Evolutionary conservation across 2,113 vertebrate genomes (phyloP).

Genomic region (Bubo blakistoni): DNA sequence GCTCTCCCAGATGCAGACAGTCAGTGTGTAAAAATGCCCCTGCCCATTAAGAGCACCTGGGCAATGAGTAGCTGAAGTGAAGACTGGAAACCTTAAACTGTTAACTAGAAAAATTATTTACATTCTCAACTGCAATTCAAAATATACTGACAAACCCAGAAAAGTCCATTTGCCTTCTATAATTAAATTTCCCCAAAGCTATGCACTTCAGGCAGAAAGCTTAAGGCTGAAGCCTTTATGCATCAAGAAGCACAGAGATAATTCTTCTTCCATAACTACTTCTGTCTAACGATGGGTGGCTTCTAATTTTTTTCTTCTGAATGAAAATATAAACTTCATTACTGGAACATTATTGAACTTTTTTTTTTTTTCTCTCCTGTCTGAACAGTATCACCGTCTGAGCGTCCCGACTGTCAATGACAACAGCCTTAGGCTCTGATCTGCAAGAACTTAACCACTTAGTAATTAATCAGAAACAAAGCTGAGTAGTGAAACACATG

Average conservation of each 20-base stretch:
- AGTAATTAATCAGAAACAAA: not conserved
- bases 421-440: not conserved
- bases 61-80: accelerated
- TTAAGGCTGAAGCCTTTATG: not conserved
- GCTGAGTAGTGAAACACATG: not conserved
- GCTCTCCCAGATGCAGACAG: not conserved
- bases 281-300: not conserved
- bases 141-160: not conserved
- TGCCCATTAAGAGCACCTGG: not conserved
- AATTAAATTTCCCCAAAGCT: not conserved
- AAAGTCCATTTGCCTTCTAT: not conserved
- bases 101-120: not conserved
- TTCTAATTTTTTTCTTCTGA: not conserved
- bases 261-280: not conserved
- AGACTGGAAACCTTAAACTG: not conserved
- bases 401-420: not conserved
- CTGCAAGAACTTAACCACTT: not conserved
- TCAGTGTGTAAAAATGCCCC: not conserved
- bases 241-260: not conserved
- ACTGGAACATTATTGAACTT: not conserved
- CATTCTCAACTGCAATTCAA: not conserved
- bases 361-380: not conserved
- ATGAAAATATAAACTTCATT: not conserved
- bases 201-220: not conserved
- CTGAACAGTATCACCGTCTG: not conserved